These are phyloP conservation scores for Oreortyx pictus DNA, from an alignment of 2,797 vertebrate species.

Conservation along the genomic window DNA sequence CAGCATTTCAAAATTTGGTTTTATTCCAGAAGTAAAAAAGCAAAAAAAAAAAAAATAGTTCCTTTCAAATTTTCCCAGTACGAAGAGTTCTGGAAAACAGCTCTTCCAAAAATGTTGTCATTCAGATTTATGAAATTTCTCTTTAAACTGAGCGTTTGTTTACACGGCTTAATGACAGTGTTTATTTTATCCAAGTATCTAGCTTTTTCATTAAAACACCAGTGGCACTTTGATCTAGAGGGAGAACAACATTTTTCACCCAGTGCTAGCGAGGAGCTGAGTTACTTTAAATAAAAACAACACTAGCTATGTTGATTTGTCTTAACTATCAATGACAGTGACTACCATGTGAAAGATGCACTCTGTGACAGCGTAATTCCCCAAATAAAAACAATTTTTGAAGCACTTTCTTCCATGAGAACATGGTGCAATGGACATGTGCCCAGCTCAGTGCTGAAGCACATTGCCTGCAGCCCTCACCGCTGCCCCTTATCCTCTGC, in stretches of 20 bases:
- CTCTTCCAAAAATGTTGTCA: background rate
- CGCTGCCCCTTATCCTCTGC: background rate
- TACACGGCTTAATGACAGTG: background rate
- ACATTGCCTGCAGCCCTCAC: background rate
- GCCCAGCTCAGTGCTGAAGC: background rate
- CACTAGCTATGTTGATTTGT: background rate
- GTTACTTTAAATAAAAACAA: background rate
- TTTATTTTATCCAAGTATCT: conserved; percentile 42
- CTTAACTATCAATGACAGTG: background rate
- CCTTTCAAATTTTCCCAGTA: conserved; percentile 13
- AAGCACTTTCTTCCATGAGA: background rate
- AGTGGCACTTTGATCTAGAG: conserved; percentile 16
- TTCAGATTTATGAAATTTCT: background rate
- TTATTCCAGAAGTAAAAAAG: conserved; percentile 46
- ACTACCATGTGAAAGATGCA: background rate
- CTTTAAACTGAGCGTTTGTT: background rate
- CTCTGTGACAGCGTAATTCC: background rate
- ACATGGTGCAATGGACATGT: rapidly evolving
- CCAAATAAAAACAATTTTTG: background rate
- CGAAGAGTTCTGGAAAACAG: conserved; percentile 45
- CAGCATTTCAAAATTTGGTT: conserved; percentile 49
- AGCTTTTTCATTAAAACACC: conserved; percentile 45
- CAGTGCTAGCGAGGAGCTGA: background rate
- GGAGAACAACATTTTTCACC: conserved; percentile 38
- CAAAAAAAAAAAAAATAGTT: conserved; percentile 29